phyloP scores from a whole-genome alignment of 1,140 invertebrate genomes.

The Centruroides vittatus region DNA sequence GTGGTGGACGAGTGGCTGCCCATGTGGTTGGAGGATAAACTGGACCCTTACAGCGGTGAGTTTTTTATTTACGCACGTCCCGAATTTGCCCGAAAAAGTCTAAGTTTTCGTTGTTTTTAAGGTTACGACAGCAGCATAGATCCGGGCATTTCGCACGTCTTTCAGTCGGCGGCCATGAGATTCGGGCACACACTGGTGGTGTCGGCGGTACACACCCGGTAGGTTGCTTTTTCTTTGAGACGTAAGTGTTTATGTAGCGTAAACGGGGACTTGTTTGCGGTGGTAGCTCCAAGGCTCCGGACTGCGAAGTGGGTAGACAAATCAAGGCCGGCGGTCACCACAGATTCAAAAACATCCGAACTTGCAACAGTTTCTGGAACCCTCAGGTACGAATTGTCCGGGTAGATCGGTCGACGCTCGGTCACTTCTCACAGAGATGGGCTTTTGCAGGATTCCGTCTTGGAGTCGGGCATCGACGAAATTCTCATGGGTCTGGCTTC shows the following conservation, averaged over 20 bases:
- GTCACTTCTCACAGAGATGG: conserved; percentile 5
- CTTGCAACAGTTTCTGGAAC: conserved; percentile 52
- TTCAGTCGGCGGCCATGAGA: conserved; percentile 50
- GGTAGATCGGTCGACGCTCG: conserved; percentile 18
- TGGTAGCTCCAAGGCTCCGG: no score
- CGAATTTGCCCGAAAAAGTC: no score
- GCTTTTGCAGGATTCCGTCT: conserved; percentile 57
- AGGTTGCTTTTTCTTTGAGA: conserved; percentile 12
- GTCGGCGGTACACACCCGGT: conserved; percentile 30
- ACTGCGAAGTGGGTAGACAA: no score
- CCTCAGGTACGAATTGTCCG: conserved; percentile 30
- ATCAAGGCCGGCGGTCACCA: no score
- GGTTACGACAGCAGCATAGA: conserved; percentile 47
- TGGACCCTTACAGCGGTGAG: no score
- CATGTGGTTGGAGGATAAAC: no score
- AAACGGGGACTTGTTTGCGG: no score
- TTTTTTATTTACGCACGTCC: no score
- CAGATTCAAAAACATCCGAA: conserved; percentile 28
- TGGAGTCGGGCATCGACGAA: conserved; percentile 68
- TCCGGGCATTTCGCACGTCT: conserved; percentile 51
- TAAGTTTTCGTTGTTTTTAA: conserved; percentile 14
- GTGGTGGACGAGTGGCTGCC: no score
- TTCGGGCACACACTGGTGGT: conserved; percentile 49
- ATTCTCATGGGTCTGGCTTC: conserved; percentile 83
- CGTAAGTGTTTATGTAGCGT: no score